Evolutionary conservation across 2,113 vertebrate species (phyloP).

Genomic region (Sturnira hondurensis): DNA sequence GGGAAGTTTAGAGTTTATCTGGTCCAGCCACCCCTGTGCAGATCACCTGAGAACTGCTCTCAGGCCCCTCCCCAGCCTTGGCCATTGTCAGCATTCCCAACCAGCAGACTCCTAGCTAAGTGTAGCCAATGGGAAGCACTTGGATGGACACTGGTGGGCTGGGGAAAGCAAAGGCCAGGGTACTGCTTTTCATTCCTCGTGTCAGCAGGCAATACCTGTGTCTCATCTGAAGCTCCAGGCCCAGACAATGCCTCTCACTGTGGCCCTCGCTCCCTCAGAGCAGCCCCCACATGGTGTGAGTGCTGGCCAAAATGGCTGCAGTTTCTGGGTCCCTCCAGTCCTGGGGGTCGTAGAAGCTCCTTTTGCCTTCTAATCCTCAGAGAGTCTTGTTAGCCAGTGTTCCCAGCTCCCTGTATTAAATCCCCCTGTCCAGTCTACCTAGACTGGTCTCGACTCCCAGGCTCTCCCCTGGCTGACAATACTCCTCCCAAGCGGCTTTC

Average conservation of each 20-base stretch:
- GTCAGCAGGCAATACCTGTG: background rate
- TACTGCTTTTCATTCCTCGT: rapidly evolving
- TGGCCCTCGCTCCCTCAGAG: too few relatives aligned
- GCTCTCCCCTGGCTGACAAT: background rate
- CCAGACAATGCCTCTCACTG: rapidly evolving
- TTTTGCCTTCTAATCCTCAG: background rate
- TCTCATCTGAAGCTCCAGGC: background rate
- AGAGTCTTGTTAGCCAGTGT: background rate
- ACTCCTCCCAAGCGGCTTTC: background rate
- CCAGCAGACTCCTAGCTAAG: background rate
- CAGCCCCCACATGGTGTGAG: too few relatives aligned
- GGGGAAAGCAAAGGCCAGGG: background rate
- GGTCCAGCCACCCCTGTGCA: background rate
- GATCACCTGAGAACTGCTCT: background rate
- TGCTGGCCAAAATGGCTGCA: too few relatives aligned
- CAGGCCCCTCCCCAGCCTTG: background rate
- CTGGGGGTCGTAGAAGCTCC: background rate
- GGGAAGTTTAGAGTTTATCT: background rate
- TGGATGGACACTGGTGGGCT: background rate
- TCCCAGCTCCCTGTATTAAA: background rate
- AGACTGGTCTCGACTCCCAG: background rate
- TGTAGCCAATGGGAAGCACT: background rate
- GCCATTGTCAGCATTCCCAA: background rate
- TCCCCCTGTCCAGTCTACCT: background rate
- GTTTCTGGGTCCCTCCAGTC: background rate